A percentile compares a stretch with the other conserved stretches of the same genome.
Evolutionary conservation across 2,888 invertebrate species (phyloP).

Genomic region (Andrena bicolor): DNA sequence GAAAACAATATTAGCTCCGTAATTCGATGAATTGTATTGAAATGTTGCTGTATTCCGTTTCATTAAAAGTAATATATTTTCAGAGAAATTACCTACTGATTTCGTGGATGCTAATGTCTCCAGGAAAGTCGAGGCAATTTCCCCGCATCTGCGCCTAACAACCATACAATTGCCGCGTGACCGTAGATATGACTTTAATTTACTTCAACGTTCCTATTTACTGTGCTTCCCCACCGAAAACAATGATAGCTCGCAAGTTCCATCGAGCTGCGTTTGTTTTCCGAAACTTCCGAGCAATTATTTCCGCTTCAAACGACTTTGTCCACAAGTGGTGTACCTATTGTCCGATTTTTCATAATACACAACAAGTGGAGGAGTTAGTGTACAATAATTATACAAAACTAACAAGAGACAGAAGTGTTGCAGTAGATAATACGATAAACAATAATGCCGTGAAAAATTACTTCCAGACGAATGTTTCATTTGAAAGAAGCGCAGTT

Average conservation of each 20-base stretch:
- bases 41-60: constrained; percentile 1
- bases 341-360: background rate
- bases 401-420: background rate
- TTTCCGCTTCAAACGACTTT: background rate
- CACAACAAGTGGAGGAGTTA: background rate
- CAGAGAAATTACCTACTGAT: too few relatives aligned
- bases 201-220: constrained; percentile 7
- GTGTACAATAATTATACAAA: background rate
- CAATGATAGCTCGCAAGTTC: constrained; percentile 37
- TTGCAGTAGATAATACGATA: too few relatives aligned
- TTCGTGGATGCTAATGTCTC: background rate
- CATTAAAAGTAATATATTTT: background rate
- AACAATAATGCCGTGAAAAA: too few relatives aligned
- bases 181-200: constrained; percentile 6
- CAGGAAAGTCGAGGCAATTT: background rate
- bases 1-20: background rate
- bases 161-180: constrained; percentile 2
- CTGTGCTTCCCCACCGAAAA: constrained; percentile 15
- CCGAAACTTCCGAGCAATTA: constrained; percentile 23
- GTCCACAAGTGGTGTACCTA: background rate
- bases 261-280: constrained; percentile 24
- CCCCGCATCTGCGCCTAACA: constrained; percentile 21
- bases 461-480: too few relatives aligned
- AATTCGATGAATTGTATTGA: background rate
- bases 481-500: too few relatives aligned